Base-by-base conservation (phyloP, 2,113 vertebrate species). In the Sclerurus mexicanus region DNA sequence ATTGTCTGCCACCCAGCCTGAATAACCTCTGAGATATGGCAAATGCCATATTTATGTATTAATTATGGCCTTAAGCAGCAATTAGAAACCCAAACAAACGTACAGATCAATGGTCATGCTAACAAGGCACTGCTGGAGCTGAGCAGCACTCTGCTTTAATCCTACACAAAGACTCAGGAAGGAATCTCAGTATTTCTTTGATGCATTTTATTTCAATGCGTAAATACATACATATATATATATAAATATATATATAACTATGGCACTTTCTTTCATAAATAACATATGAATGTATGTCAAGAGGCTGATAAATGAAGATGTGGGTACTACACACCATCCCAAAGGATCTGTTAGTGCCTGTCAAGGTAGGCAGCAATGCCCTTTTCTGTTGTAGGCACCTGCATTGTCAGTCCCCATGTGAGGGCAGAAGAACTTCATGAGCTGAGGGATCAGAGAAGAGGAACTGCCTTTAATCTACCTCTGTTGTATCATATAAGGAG, bases 331-430 rank as follows among this genome's bases (percentile, higher is more conserved):
- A 14, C 4, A 2, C 37, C 35, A 24, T 52, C 58, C 81, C 84
- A 24, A 67, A 21, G n/a, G 35, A 46, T 9, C 46, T 46, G 7
- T 47, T 21, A 21, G 16, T 19, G 33, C 44, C 33, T 18, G 12
- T 12, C 72, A 18, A 60, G 24, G 44, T 17, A 44, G 37, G 50
- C 33, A 66, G 63, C 17, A 39, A 12, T 30, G 40, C 15, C 62
- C 28, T 55, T 46, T 21, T 14, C 56, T 19, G 3, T 1, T 33
- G 22, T 0, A 60, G 30, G 24, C 28, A 37, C 35, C 17, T 9
- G 9, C 1, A 0, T 3, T 46, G 24, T 12, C 35, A 28, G 31
- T 19, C 13, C 25, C 56, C 35, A 4, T 1, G 14, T 4, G 7
- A 63, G 69, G 28, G 24, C 14, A 71, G 14, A 55, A 42, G 30